Conservation (phyloP, 2,888 invertebrate species). For the Ecliptopera silaceata region DNA sequence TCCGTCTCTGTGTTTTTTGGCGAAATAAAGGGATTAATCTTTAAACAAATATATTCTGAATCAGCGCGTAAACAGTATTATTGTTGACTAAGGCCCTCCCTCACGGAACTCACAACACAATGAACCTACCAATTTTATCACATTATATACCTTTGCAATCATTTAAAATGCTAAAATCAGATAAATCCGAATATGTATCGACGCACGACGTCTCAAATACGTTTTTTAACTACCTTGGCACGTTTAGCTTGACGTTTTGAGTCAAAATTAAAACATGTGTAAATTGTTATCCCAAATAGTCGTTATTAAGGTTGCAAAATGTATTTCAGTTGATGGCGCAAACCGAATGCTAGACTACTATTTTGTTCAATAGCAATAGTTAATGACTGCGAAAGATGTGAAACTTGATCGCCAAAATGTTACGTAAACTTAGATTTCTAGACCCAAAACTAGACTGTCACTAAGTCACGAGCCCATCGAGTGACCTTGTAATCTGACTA, state of each 20-base stretch:
- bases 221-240: too few species aligned
- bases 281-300: conserved; percentile 9
- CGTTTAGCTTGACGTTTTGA: too few species aligned
- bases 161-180: too few species aligned
- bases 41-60: too few species aligned
- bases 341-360: conserved; percentile 17
- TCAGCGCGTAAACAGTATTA: too few species aligned
- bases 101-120: not conserved
- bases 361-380: conserved; percentile 36
- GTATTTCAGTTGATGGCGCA: conserved; percentile 22
- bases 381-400: conserved; percentile 44
- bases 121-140: not conserved
- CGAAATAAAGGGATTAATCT: too few species aligned
- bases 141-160: too few species aligned
- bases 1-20: too few species aligned
- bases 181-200: too few species aligned
- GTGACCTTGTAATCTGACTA: conserved; percentile 47
- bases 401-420: conserved; percentile 47
- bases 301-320: not conserved
- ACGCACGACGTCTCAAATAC: too few species aligned
- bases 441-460: conserved; percentile 54
- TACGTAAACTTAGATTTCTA: conserved; percentile 60
- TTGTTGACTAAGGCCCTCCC: conserved; percentile 1
- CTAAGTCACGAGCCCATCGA: conserved; percentile 55
- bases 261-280: conserved; percentile 2